phyloP scores from a whole-genome alignment of 2,888 invertebrate genomes.

The Sturmia bella region DNA sequence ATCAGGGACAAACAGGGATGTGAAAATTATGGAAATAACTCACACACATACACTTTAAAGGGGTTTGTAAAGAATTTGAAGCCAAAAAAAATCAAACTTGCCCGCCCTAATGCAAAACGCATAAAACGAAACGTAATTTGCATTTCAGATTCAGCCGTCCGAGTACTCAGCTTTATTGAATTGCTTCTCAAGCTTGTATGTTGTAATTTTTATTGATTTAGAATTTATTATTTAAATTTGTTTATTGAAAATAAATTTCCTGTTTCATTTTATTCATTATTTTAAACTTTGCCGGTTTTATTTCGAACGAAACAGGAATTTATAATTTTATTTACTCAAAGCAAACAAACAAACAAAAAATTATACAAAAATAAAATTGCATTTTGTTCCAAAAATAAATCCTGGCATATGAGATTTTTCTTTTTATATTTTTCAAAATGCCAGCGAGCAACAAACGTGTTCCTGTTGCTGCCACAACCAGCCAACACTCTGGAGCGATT shows the following conservation, averaged over 20 bases:
- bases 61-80: too few species aligned
- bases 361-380: slow-evolving; percentile 9
- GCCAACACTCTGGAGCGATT: slow-evolving; percentile 35
- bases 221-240: too few species aligned
- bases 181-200: neutral
- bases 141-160: neutral
- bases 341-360: slow-evolving; percentile 6
- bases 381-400: slow-evolving; percentile 66
- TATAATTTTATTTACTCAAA: slow-evolving; percentile 28
- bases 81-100: too few species aligned
- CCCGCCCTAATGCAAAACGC: too few species aligned
- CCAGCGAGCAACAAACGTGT: neutral
- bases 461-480: slow-evolving; percentile 6
- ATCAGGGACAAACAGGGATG: too few species aligned
- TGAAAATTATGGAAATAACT: too few species aligned
- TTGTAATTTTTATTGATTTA: neutral
- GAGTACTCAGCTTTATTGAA: neutral
- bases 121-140: too few species aligned
- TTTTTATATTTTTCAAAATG: neutral
- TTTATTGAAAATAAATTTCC: slow-evolving; percentile 7
- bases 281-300: neutral
- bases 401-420: slow-evolving; percentile 28
- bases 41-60: too few species aligned
- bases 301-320: slow-evolving; percentile 37
- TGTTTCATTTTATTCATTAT: slow-evolving; percentile 11